Percentiles rank a stretch among this genome's conserved stretches.
These are phyloP conservation scores for Rhynchomys soricoides DNA, from an alignment of 2,113 vertebrate genomes.

Conservation along the genomic window DNA sequence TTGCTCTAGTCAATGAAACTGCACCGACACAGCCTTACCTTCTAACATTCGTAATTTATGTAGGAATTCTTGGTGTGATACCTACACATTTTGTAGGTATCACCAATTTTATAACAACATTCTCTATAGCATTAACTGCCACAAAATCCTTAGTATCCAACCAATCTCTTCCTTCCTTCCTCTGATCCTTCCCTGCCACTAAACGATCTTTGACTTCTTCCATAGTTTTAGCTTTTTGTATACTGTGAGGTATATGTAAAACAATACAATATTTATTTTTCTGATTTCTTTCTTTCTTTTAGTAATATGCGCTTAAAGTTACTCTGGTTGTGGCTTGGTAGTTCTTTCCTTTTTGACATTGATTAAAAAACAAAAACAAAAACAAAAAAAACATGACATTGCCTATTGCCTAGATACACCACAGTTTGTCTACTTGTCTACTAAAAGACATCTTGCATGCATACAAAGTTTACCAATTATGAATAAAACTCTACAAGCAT, in stretches of 20 bases:
- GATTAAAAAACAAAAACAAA: not conserved
- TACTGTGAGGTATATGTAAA: not conserved
- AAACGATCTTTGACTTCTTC: not conserved
- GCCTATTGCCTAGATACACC: not conserved
- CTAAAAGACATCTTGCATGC: not conserved
- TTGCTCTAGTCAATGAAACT: not conserved
- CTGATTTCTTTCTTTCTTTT: not conserved
- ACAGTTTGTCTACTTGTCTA: not conserved
- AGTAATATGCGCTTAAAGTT: not conserved
- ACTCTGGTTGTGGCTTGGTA: conserved; percentile 26
- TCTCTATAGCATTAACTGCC: not conserved
- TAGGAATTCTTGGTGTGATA: not conserved
- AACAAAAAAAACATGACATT: not conserved
- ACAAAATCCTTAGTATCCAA: not conserved
- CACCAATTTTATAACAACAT: not conserved
- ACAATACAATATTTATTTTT: not conserved
- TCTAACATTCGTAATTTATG: not conserved
- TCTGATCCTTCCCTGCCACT: not conserved
- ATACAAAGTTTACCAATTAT: not conserved
- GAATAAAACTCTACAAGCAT: not conserved
- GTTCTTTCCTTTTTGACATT: not conserved
- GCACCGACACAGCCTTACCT: not conserved
- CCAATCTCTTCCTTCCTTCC: not conserved
- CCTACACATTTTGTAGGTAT: not conserved
- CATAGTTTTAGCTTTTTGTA: not conserved